Evolutionary conservation across 2,113 vertebrate species (phyloP), one percentile per base, ranked within the genome.

Genomic region (Aptenodytes patagonicus): DNA sequence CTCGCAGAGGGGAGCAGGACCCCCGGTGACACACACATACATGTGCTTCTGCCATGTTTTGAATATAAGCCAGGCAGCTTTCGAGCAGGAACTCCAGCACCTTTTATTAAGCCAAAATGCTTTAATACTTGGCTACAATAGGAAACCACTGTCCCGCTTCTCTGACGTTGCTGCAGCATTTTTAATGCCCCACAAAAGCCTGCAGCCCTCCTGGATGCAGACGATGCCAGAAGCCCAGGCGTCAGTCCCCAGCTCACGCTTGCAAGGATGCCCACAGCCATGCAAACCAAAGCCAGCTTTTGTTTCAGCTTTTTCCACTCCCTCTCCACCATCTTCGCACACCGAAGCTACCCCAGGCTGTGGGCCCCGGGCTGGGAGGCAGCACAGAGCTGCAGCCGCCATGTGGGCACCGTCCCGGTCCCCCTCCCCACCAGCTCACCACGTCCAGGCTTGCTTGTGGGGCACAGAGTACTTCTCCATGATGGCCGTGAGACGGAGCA

Each of bases 401-500:
- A 4, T 0, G 0, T 10, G n/a, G 11, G 3, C 42, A 22, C 15
- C 13, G 0, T 29, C 42, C 75, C 8, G 0, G 3, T 17, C 10
- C 51, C 51, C 17, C 17, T 58, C 1, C 9, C 66, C 78, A 54
- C 10, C 55, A 71, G 79, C 98, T 98, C 95, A 99, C 99, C 99
- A 99, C 0, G 96, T 97, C 99, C 99, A 98, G 66, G 98, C 96
- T 42, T 98, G 99, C 65, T 98, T 99, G 95, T 98, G 98, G 22
- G 98, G 97, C 72, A 98, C 95, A 0, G 98, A 98, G 92, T 99
- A 98, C 84, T 98, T 99, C 98, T 99, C 99, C 98, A 99, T 98
- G 95, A 99, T 98, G 93, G 98, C 98, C 0, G 99, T 99, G 78
- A 99, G 98, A 8, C 97, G 96, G n/a, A 99, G 98, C 81, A 99